Conservation (phyloP, 2,113 vertebrate species). For the Megaceryle maxima region DNA sequence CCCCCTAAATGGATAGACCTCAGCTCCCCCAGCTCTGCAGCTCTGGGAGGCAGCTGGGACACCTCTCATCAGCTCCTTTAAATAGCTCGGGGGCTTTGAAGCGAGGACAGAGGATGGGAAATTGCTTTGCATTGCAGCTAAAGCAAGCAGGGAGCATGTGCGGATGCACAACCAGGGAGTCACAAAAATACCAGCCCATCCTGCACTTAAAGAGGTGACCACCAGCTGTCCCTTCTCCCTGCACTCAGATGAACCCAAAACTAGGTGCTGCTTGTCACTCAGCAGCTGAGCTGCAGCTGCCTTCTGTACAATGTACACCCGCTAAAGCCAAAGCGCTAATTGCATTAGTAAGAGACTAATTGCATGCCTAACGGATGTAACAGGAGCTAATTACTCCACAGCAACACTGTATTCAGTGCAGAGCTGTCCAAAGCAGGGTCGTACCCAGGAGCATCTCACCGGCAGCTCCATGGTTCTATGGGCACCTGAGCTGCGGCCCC, state of each 20-base stretch:
- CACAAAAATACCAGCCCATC: background rate
- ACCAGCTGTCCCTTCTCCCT: accelerated
- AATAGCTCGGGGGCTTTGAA: background rate
- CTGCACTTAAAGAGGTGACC: background rate
- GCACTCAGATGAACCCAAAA: background rate
- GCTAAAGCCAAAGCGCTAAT: background rate
- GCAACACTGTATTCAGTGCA: accelerated
- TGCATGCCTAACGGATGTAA: background rate
- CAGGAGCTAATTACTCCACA: background rate
- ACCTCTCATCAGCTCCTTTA: background rate
- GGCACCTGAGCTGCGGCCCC: accelerated
- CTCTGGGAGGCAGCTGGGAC: background rate
- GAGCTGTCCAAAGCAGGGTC: background rate
- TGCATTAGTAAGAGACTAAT: slow-evolving; percentile 44
- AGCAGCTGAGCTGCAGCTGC: background rate
- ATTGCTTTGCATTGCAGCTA: background rate
- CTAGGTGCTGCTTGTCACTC: accelerated
- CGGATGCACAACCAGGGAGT: background rate
- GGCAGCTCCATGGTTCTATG: accelerated
- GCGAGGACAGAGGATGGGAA: background rate
- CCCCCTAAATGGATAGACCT: background rate
- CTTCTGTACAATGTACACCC: background rate
- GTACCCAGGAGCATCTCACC: accelerated
- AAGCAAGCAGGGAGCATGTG: background rate
- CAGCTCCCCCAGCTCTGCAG: accelerated